These are phyloP conservation scores for Omphaloscelis lunosa DNA, from an alignment of 2,888 invertebrate species.

Conservation along the genomic window DNA sequence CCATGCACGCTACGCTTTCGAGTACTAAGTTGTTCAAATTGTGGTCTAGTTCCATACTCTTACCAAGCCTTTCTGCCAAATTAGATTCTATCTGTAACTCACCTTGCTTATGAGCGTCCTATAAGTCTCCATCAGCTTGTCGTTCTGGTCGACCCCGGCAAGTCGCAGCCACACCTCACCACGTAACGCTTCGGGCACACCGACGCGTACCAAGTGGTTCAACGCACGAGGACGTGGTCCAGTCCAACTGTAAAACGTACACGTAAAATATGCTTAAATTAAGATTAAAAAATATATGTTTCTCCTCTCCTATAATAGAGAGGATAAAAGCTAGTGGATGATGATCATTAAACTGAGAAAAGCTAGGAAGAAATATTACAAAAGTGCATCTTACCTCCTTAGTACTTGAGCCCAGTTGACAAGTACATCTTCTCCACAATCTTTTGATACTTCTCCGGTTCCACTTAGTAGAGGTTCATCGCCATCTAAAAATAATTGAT, in stretches of 20 bases:
- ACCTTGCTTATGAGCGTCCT: conserved; percentile 97
- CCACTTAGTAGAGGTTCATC: conserved; percentile 99
- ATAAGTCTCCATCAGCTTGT: conserved; percentile 97
- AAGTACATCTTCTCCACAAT: conserved; percentile 97
- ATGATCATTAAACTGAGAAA: no score
- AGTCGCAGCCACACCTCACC: conserved; percentile 99
- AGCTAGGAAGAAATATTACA: no score
- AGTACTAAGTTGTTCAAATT: neutral
- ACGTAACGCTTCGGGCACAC: conserved; percentile 98
- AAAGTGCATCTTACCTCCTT: conserved; percentile 83
- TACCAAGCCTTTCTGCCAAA: no score
- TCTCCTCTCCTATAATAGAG: no score
- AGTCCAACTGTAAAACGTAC: conserved; percentile 83
- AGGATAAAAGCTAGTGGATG: no score
- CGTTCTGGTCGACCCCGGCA: conserved; percentile 96
- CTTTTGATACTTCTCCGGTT: conserved; percentile 98
- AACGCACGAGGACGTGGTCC: conserved; percentile 96
- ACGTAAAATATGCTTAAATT: no score
- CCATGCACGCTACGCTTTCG: neutral
- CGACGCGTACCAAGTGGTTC: conserved; percentile 94
- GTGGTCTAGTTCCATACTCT: neutral
- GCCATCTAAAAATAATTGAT: conserved; percentile 91
- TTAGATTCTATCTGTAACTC: no score
- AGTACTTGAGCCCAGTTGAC: conserved; percentile 98
- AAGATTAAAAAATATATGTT: no score